A percentile compares a stretch with the other conserved stretches of the same genome.
Evolutionary conservation across 1,140 invertebrate genomes (phyloP).

Genomic region (Rhopalosiphum maidis): DNA sequence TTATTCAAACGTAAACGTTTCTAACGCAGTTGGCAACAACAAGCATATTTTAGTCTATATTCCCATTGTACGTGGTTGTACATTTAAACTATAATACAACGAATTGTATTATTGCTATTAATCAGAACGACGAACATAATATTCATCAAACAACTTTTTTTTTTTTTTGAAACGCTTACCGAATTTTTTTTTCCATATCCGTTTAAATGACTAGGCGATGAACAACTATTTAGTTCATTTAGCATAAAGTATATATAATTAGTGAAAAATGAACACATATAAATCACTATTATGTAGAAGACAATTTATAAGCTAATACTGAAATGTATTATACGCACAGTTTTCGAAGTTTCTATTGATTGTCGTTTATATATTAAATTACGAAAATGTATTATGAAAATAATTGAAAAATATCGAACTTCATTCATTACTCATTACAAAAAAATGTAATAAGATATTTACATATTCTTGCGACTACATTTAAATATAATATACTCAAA

Average conservation of each 20-base stretch:
- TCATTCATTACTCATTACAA: not conserved
- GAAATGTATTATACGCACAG: not conserved
- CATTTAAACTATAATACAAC: not conserved
- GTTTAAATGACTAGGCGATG: not conserved
- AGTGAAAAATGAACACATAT: not conserved
- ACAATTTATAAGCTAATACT: not conserved
- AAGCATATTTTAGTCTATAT: not conserved
- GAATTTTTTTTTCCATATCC: not conserved
- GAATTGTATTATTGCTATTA: not conserved
- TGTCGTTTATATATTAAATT: not conserved
- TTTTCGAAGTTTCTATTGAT: too few relatives aligned
- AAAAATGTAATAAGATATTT: not conserved
- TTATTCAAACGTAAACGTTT: slow-evolving; percentile 7
- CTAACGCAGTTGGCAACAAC: not conserved
- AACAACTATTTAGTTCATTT: not conserved
- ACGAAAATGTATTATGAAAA: not conserved
- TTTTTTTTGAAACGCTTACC: not conserved
- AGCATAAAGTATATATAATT: not conserved
- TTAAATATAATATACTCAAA: not conserved
- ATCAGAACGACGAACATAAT: not conserved
- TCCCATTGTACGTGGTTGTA: too few relatives aligned
- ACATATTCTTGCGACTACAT: not conserved
- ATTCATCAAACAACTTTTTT: too few relatives aligned
- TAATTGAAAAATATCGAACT: too few relatives aligned
- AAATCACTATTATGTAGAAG: not conserved